Conservation (phyloP, 2,113 vertebrate genomes). For the Nannobrachium achirus region DNA sequence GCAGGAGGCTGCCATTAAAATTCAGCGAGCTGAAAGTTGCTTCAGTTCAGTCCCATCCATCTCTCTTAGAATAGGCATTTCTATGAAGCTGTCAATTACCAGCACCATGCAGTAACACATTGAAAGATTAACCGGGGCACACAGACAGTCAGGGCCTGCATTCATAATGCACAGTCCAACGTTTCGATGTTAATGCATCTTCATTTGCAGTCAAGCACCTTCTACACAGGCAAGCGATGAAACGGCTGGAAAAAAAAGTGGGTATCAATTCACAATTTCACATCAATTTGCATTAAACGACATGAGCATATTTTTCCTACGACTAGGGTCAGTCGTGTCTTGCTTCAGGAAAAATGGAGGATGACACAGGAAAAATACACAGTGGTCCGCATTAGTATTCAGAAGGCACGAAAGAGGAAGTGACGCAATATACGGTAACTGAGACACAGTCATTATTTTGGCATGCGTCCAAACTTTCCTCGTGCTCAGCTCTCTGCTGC, state of each 20-base stretch:
- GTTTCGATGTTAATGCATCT: too few species aligned
- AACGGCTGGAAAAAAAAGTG: not conserved
- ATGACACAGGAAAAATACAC: constrained; percentile 27
- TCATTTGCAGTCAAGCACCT: not conserved
- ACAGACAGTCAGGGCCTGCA: too few species aligned
- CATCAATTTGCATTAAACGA: not conserved
- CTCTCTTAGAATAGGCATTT: constrained; percentile 16
- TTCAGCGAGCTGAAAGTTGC: constrained; percentile 30
- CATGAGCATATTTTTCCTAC: not conserved
- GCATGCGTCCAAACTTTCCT: not conserved
- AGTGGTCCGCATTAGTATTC: not conserved
- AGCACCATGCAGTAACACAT: not conserved
- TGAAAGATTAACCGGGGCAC: not conserved
- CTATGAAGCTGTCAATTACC: not conserved
- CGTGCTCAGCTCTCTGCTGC: not conserved
- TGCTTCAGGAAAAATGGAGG: not conserved
- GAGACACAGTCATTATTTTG: constrained; percentile 3
- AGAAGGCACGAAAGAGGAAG: constrained; percentile 23
- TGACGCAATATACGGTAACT: constrained; percentile 4
- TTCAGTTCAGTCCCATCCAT: not conserved
- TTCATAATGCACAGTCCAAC: too few species aligned
- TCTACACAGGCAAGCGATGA: not conserved
- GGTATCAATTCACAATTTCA: not conserved
- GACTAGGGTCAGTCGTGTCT: too few species aligned
- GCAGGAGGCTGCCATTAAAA: constrained; percentile 34